Percentiles rank a stretch among this genome's conserved stretches.
Conservation (phyloP, 1,140 invertebrate genomes). For the Aphaenogaster rudis region DNA sequence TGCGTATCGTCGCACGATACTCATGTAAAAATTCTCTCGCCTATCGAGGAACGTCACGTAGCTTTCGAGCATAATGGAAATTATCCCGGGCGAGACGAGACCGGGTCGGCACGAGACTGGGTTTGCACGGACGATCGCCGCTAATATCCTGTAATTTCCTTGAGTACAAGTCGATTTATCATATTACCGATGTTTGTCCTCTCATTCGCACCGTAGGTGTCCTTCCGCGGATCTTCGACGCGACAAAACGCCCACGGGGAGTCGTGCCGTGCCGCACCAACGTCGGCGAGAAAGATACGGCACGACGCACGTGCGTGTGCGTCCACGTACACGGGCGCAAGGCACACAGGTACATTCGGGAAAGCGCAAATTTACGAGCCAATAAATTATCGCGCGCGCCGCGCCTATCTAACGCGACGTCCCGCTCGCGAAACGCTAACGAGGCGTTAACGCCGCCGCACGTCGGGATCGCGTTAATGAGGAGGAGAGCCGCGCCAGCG, state of each 20-base stretch:
- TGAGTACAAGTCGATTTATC: conserved; percentile 54
- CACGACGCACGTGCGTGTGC: neutral
- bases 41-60: neutral
- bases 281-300: conserved; percentile 50
- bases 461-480: conserved; percentile 78
- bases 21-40: conserved; percentile 7
- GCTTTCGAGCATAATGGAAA: conserved; percentile 30
- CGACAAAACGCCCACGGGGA: conserved; percentile 62
- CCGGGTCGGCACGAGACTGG: neutral
- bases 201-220: conserved; percentile 47
- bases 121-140: neutral
- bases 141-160: conserved; percentile 43
- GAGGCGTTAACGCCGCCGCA: conserved; percentile 80
- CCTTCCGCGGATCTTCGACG: neutral
- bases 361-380: conserved; percentile 84
- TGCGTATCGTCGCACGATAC: conserved; percentile 24
- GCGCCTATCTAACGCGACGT: conserved; percentile 74
- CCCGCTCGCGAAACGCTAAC: conserved; percentile 81
- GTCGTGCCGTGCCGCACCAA: conserved; percentile 4
- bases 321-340: too few species aligned
- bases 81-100: neutral
- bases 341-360: conserved; percentile 78
- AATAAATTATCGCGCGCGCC: conserved; percentile 82
- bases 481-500: conserved; percentile 62
- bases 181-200: conserved; percentile 33